phyloP scores from a whole-genome alignment of 2,888 invertebrate genomes.

The Dolichomitus sp. region DNA sequence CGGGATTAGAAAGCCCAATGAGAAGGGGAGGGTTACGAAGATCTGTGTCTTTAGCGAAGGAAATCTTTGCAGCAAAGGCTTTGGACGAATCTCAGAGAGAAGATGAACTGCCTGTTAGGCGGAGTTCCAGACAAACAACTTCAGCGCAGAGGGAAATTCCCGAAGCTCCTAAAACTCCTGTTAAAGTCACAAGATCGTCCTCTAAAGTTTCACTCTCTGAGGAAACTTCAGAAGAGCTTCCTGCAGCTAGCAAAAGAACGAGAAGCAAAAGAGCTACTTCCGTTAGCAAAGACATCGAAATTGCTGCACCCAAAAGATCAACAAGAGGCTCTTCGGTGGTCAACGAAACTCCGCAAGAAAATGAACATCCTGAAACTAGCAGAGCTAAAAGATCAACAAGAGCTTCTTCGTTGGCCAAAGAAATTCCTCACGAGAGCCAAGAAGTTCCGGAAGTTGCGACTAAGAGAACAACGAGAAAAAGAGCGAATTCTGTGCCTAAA shows the following conservation, averaged over 20 bases:
- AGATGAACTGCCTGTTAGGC: slow-evolving; percentile 66
- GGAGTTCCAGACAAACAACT: slow-evolving; percentile 74
- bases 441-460: not conserved
- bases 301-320: slow-evolving; percentile 43
- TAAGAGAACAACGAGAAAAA: slow-evolving; percentile 61
- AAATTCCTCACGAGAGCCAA: slow-evolving; percentile 46
- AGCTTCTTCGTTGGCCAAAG: slow-evolving; percentile 64
- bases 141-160: slow-evolving; percentile 74
- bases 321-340: slow-evolving; percentile 63
- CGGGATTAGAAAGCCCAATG: slow-evolving; percentile 47
- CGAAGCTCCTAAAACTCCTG: slow-evolving; percentile 38
- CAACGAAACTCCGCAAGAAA: slow-evolving; percentile 56
- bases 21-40: slow-evolving; percentile 35
- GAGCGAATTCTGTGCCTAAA: slow-evolving; percentile 78
- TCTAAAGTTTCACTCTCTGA: slow-evolving; percentile 51
- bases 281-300: slow-evolving; percentile 46
- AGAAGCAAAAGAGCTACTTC: slow-evolving; percentile 56
- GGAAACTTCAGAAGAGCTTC: slow-evolving; percentile 57
- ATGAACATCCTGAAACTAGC: not conserved
- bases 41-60: slow-evolving; percentile 71
- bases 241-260: slow-evolving; percentile 36
- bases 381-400: slow-evolving; percentile 56
- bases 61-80: slow-evolving; percentile 41
- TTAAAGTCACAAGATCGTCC: slow-evolving; percentile 49
- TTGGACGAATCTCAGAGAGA: slow-evolving; percentile 46